Percentiles rank a stretch among this genome's conserved stretches.
Conservation (phyloP, 2,797 vertebrate species). For the Rhynchotus rufescens region DNA sequence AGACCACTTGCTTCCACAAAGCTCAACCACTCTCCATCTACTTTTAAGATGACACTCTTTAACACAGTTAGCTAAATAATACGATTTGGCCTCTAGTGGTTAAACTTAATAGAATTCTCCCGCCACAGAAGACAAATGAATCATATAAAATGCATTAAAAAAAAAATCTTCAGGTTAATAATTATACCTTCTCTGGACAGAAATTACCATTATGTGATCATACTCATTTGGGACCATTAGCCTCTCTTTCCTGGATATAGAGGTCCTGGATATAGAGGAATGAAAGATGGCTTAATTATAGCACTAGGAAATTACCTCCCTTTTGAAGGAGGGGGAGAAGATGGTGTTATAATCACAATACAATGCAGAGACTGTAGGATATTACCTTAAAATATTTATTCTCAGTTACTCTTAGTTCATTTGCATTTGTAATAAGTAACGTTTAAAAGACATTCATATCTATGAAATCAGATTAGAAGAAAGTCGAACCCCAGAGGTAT, state of each 20-base stretch:
- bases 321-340: neutral
- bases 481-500: neutral
- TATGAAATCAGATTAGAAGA: neutral
- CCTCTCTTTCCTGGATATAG: neutral
- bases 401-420: neutral
- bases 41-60: neutral
- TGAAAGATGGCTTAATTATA: slow-evolving; percentile 60
- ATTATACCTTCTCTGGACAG: slow-evolving; percentile 18
- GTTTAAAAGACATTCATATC: neutral
- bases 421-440: neutral
- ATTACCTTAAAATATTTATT: slow-evolving; percentile 56
- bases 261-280: neutral
- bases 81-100: neutral
- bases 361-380: neutral
- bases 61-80: neutral
- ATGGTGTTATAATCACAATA: neutral
- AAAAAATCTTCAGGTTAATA: neutral
- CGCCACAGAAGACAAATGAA: neutral
- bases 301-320: slow-evolving; percentile 40
- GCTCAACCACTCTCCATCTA: neutral
- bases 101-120: neutral
- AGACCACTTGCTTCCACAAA: neutral
- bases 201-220: neutral
- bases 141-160: neutral
- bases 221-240: neutral